Evolutionary conservation across 1,140 invertebrate species (phyloP), one percentile per base, ranked within the genome.

Genomic region (Drosophila sulfurigaster): DNA sequence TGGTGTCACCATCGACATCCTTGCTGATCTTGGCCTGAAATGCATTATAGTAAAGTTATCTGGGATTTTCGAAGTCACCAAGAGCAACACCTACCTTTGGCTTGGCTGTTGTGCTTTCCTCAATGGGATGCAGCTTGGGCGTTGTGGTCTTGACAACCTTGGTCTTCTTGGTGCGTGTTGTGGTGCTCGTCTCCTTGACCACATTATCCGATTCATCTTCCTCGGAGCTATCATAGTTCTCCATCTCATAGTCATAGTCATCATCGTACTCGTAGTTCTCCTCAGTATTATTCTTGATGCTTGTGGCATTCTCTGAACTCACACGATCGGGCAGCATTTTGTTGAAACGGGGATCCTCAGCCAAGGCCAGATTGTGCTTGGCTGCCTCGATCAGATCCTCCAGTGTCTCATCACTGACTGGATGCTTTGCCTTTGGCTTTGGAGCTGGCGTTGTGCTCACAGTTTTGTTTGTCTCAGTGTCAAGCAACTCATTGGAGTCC

Each of bases 311-410:
- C 32, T 80, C 56, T 10, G 35, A 30, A 58, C 78, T 78, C 7
- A 83, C 67, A 32, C 72, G 72, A 62, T 82, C 73, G 4, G 81
- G 81, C 51, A 92, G 72, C 77, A 92, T 83, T 77, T 92, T 89
- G 51, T 92, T 91, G 45, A 86, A 92, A 32, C 91, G 86, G 15
- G 81, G 85, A 90, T 92, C 91, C 25, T 91, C 82, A 15, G 87
- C 82, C 35, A 92, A 41, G 1, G 85, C 79, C 25, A 72, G 57
- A n/a, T 66, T 91, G 16, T 92, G 91, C 73, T 87, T 92, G 25
- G 91, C 78, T 6, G 88, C 91, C 71, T 92, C 91, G n/a, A 87
- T 13, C 6, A 92, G 62, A 58, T 92, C 88, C 67, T 80, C 68
- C 0, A 90, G 49, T 0, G 75, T 86, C 57, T 92, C 88, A 57